Base-by-base conservation (phyloP, 2,113 vertebrate genomes). In the Formicarius rufipectus region DNA sequence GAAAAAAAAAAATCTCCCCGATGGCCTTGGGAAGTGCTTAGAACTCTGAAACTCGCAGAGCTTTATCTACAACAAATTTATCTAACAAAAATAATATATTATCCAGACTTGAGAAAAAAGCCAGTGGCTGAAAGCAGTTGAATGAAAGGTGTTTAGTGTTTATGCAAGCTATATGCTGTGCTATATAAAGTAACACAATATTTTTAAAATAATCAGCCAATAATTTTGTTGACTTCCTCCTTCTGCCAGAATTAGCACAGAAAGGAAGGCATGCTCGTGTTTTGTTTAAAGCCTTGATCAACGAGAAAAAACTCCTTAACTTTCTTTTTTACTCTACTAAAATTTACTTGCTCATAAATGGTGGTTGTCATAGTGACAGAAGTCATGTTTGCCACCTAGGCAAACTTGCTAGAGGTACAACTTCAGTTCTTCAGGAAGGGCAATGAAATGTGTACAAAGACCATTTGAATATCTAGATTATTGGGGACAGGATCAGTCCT, bases 161-260 rank as follows among this genome's bases (percentile, higher is more conserved):
- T 84, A 35, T 81, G 30, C 68, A 71, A 62, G 56, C 35, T 83
- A 47, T 88, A 76, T 92, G 55, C 45, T 76, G 16, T 35, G 25
- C 56, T 94, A 80, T 80, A 58, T 82, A 90, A 95, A 94, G 68
- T 63, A 77, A 95, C 47, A 44, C 2, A 16, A 19, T 73, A 73
- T 67, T 92, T 95, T 94, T 95, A 69, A 71, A 55, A 74, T 92
- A 89, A 90, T 82, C 78, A 71, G 50, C 49, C 52, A 49, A 89
- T 95, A 69, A 63, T 91, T 79, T 30, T 72, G 52, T 88, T 94
- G 31, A 88, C 77, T 94, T 95, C 90, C 81, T 92, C 47, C 35
- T 91, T 21, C 35, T 82, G 47, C 62, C 76, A 53, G 87, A 84
- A 84, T 86, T 90, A 95, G 77, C 63, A 59, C 58, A 84, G 73